A percentile compares a stretch with the other conserved stretches of the same genome.
Evolutionary conservation across 64 coral and sea anemone species (phyloP).

Genomic region (Anthopleura sola): DNA sequence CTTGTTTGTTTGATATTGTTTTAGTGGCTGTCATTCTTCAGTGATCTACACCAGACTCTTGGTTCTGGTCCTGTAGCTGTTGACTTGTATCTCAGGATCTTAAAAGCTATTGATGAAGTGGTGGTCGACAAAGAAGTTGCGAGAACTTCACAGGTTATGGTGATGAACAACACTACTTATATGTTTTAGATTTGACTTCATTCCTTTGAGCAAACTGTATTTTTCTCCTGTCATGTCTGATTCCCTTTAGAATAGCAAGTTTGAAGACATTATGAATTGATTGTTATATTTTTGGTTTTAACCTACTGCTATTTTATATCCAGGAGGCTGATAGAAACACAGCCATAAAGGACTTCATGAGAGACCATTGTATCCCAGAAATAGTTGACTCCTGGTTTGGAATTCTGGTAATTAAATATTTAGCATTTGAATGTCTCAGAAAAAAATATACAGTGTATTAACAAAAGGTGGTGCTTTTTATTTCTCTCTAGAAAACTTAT

Average conservation of each 20-base stretch:
- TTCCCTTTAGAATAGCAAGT: neutral
- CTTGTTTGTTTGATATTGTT: conserved; percentile 5
- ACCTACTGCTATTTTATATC: too few species aligned
- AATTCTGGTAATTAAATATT: conserved; percentile 60
- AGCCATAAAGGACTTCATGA: conserved; percentile 90
- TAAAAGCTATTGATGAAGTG: conserved; percentile 87
- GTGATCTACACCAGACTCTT: conserved; percentile 63
- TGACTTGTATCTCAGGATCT: conserved; percentile 85
- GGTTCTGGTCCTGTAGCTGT: conserved; percentile 76
- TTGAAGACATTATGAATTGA: too few species aligned
- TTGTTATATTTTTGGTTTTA: too few species aligned
- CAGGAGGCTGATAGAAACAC: conserved; percentile 82
- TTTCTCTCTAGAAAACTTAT: conserved; percentile 53
- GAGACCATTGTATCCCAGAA: conserved; percentile 69
- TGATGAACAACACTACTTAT: neutral
- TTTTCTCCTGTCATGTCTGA: neutral
- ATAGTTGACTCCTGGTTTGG: conserved; percentile 82
- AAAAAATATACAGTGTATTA: neutral
- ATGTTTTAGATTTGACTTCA: neutral
- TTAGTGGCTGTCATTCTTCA: conserved; percentile 91
- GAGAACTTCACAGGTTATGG: conserved; percentile 56
- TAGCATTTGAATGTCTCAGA: neutral
- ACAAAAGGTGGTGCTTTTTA: neutral
- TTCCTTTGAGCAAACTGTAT: neutral
- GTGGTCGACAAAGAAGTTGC: conserved; percentile 77